Base-by-base conservation (phyloP, 2,113 vertebrate species). In the Antechinus flavipes region DNA sequence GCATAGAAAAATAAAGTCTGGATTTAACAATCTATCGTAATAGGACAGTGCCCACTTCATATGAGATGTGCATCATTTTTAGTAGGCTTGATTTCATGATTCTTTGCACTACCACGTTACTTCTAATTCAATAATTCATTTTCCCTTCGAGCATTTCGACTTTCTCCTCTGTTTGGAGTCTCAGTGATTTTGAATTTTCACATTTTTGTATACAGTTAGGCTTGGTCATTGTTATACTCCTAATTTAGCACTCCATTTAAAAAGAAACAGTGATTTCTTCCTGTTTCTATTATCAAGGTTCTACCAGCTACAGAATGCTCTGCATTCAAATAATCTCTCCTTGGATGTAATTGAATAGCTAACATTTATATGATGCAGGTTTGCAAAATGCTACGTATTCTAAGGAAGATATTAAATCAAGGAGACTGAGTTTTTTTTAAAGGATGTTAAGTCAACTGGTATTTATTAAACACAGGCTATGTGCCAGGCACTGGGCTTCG, bases 181-280 rank as follows among this genome's bases (percentile, higher is more conserved):
- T 84, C 16, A 22, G 19, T 12, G n/a, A 42, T 84, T 84, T 84
- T 84, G n/a, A 84, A 42, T 84, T 76, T 84, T 84, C 68, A 42
- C n/a, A 84, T 84, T 42, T 42, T 42, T 42, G 68, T 84, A 84
- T 84, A 23, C 19, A 23, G 19, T 84, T 42, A 42, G 68, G 22
- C n/a, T 42, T 42, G 35, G 35, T 19, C 16, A n/a, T 76, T 76
- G 19, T 23, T 6, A 42, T 84, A 84, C 68, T 84, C n/a, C n/a
- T 84, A 84, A 84, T 42, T 84, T 84, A 84, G 35, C 42, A 42
- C 0, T 42, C 22, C 61, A 76, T 42, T 84, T 84, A 23, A 42
- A 84, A 93, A 90, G 56, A 89, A 58, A 91, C 90, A 54, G 19
- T 42, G 42, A 10, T 42, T 94, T 93, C 89, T 93, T 95, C 54